Percentiles rank a stretch among this genome's conserved stretches.
phyloP scores from a whole-genome alignment of 2,113 vertebrate genomes.

The Hyperopisus bebe region DNA sequence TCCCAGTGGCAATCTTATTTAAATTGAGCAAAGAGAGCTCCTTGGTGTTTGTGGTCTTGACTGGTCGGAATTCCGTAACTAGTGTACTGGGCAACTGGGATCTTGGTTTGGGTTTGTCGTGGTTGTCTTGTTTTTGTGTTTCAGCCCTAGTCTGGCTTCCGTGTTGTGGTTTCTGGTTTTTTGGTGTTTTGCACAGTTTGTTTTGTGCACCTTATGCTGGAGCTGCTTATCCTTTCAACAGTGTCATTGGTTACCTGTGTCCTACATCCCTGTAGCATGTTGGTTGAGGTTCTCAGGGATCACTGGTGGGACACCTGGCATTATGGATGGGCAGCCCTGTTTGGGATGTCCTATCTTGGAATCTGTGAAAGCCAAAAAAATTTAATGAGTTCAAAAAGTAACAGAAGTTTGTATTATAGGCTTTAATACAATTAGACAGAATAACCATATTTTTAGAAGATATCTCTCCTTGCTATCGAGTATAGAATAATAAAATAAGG shows the following conservation, averaged over 20 bases:
- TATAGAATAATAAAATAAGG: background rate
- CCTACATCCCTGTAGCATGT: background rate
- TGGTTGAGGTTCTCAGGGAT: background rate
- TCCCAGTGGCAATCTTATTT: background rate
- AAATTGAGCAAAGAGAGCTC: background rate
- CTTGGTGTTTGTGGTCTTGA: background rate
- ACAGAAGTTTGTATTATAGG: background rate
- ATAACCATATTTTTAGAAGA: background rate
- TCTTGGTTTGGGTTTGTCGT: background rate
- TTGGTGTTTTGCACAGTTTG: background rate
- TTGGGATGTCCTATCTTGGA: background rate
- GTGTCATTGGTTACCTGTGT: background rate
- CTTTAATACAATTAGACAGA: background rate
- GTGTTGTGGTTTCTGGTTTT: background rate
- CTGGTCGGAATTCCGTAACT: background rate
- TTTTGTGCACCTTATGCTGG: background rate
- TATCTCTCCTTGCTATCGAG: background rate
- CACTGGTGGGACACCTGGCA: background rate
- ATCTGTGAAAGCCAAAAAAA: background rate
- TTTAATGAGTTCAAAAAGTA: background rate
- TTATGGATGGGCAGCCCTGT: background rate
- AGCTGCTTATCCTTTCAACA: background rate
- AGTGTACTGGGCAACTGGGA: background rate
- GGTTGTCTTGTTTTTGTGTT: background rate
- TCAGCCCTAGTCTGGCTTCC: background rate